Conservation (phyloP, 1,140 invertebrate species). For the Conus betulinus region DNA sequence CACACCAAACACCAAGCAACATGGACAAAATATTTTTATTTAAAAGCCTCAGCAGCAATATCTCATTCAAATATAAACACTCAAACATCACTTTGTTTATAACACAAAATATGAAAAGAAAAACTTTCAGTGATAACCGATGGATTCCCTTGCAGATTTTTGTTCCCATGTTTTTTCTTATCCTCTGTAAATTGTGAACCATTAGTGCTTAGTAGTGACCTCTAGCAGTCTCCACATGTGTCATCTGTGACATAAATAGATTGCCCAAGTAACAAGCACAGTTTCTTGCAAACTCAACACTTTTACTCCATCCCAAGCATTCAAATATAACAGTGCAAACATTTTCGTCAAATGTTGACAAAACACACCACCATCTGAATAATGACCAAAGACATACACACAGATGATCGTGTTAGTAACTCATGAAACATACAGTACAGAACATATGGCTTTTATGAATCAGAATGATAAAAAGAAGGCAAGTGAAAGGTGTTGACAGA, state of each 20-base stretch:
- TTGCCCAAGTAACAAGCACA: background rate
- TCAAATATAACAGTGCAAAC: background rate
- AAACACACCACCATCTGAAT: background rate
- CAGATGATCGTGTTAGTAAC: background rate
- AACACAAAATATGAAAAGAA: background rate
- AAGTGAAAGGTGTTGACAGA: background rate
- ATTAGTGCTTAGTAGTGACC: too few species aligned
- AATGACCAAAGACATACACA: background rate
- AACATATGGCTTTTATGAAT: background rate
- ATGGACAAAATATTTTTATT: slow-evolving; percentile 6
- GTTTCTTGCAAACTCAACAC: background rate
- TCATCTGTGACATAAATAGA: background rate
- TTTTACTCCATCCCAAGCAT: background rate
- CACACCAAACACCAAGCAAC: background rate
- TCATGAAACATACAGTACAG: background rate
- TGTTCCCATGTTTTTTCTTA: background rate
- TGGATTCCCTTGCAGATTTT: background rate
- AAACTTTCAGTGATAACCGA: background rate
- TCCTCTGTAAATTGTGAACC: background rate
- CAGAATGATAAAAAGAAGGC: background rate
- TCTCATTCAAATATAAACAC: slow-evolving; percentile 1
- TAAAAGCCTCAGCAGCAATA: background rate
- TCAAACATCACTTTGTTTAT: background rate
- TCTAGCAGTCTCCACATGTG: background rate
- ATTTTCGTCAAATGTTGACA: background rate